These are phyloP conservation scores for Lycaon pictus DNA, from an alignment of 2,113 vertebrate species.

Conservation along the genomic window DNA sequence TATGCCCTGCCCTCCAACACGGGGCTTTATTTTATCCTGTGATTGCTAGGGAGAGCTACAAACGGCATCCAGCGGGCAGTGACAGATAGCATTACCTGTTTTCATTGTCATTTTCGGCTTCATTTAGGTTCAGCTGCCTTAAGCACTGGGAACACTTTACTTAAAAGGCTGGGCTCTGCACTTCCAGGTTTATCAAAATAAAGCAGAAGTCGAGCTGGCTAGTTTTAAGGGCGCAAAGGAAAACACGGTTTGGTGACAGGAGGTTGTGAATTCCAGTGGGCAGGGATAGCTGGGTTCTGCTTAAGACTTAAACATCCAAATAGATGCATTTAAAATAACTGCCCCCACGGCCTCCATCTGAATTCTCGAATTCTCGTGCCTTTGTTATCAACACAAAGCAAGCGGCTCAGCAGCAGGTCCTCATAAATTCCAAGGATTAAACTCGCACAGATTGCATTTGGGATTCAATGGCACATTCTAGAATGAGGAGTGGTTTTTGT, in stretches of 20 bases:
- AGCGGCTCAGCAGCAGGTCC: neutral
- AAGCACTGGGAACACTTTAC: slow-evolving; percentile 39
- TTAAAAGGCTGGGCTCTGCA: slow-evolving; percentile 60
- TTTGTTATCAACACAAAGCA: slow-evolving; percentile 55
- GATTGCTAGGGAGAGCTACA: slow-evolving; percentile 35
- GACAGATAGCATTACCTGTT: slow-evolving; percentile 63
- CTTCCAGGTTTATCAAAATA: slow-evolving; percentile 8
- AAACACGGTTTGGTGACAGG: slow-evolving; percentile 42
- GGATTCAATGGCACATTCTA: neutral
- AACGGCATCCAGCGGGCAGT: slow-evolving; percentile 32
- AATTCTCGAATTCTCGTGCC: neutral
- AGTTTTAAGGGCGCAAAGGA: slow-evolving; percentile 36
- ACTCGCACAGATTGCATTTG: neutral
- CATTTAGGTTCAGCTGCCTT: slow-evolving; percentile 32
- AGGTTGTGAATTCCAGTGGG: slow-evolving; percentile 69
- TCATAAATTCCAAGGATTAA: slow-evolving; percentile 9
- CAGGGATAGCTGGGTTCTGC: slow-evolving; percentile 63
- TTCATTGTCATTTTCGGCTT: slow-evolving; percentile 72
- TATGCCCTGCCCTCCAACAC: neutral
- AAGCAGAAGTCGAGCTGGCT: slow-evolving; percentile 40
- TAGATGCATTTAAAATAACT: slow-evolving; percentile 76
- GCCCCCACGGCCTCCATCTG: neutral
- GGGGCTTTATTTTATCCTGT: slow-evolving; percentile 71
- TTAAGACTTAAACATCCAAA: slow-evolving; percentile 72
- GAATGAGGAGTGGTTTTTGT: neutral